Conservation (phyloP, 2,113 vertebrate genomes). For the Natator depressus region DNA sequence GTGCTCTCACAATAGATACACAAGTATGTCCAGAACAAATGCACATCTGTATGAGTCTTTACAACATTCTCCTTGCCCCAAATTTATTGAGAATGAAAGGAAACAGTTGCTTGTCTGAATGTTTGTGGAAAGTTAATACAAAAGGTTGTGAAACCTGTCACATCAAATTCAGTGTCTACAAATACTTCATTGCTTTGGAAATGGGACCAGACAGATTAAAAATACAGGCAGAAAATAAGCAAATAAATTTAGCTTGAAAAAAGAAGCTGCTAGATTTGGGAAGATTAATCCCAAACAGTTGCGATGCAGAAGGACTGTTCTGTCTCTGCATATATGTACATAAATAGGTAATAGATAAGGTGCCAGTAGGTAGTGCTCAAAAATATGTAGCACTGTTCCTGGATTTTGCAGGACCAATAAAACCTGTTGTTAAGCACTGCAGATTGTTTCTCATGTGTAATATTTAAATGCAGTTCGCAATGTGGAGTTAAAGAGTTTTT, state of each 20-base stretch:
- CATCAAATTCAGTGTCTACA: neutral
- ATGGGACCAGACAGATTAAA: neutral
- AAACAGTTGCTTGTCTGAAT: neutral
- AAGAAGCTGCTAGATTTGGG: fast-evolving
- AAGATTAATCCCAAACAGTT: neutral
- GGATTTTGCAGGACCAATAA: neutral
- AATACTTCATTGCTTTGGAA: neutral
- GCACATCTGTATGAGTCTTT: neutral
- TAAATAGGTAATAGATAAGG: neutral
- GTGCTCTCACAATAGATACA: neutral
- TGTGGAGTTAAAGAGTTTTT: neutral
- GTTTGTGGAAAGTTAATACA: neutral
- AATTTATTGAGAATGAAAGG: neutral
- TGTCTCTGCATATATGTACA: neutral
- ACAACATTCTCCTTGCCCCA: neutral
- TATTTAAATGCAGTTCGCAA: neutral
- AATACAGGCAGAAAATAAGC: neutral
- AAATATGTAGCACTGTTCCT: neutral
- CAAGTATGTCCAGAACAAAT: neutral
- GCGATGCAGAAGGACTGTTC: neutral
- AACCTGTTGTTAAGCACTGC: neutral
- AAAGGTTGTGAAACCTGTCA: neutral
- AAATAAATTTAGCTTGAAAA: neutral
- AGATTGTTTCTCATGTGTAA: neutral
- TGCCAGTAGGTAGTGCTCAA: neutral